phyloP scores from a whole-genome alignment of 2,797 vertebrate genomes.

The Leontocebus nigricollis region DNA sequence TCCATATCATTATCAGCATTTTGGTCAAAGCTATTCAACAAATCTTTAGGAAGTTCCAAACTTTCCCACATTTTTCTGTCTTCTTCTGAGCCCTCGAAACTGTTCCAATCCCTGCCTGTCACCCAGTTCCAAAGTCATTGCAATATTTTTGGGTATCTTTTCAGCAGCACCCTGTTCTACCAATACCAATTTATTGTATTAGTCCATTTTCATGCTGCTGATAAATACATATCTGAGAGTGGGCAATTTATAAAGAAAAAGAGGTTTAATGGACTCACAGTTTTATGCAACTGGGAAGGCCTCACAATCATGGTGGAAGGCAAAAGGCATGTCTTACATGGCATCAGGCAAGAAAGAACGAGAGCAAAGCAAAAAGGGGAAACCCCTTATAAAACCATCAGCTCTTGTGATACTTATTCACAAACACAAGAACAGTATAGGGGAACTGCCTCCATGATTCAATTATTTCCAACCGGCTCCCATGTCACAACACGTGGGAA shows the following conservation, averaged over 20 bases:
- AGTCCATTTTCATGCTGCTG: background rate
- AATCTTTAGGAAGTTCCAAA: background rate
- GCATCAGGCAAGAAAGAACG: background rate
- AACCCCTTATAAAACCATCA: background rate
- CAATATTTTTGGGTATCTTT: background rate
- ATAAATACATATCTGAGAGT: background rate
- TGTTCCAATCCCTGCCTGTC: background rate
- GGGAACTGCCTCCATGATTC: background rate
- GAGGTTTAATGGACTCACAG: background rate
- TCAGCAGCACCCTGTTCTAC: background rate
- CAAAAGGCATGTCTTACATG: background rate
- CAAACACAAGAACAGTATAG: background rate
- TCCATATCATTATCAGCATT: background rate
- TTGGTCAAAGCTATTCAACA: background rate
- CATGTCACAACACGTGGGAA: background rate
- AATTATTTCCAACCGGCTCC: background rate
- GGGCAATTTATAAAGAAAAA: background rate
- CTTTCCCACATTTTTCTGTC: background rate
- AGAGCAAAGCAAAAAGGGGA: background rate
- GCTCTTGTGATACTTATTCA: background rate
- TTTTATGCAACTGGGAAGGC: background rate
- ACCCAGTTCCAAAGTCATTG: background rate
- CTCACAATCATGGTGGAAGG: background rate
- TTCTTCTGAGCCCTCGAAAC: background rate
- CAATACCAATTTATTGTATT: background rate